Percentiles rank a stretch among this genome's conserved stretches.
Evolutionary conservation across 2,888 invertebrate genomes (phyloP).

Genomic region (Brachyopa scutellaris): DNA sequence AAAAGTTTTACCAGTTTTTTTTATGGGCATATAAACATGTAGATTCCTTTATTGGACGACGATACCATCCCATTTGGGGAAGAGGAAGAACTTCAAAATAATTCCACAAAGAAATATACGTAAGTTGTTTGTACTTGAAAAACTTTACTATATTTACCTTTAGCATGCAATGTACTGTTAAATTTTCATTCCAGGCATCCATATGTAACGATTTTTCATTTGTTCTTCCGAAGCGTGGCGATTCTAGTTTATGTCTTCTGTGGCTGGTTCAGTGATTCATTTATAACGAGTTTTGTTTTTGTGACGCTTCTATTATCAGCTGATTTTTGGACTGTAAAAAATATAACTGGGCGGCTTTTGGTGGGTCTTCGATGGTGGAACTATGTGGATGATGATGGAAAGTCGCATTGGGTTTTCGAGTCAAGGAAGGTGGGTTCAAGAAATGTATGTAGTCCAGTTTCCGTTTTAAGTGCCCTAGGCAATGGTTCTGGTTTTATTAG

Average conservation of each 20-base stretch:
- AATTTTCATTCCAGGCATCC: slow-evolving; percentile 88
- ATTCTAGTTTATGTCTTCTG: slow-evolving; percentile 95
- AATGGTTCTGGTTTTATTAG: neutral
- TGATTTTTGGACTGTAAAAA: slow-evolving; percentile 99
- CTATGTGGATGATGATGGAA: slow-evolving; percentile 98
- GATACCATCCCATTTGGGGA: slow-evolving; percentile 94
- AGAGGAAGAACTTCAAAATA: slow-evolving; percentile 85
- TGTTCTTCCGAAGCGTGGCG: slow-evolving; percentile 92
- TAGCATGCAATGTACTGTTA: slow-evolving; percentile 33
- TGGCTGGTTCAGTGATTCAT: slow-evolving; percentile 94
- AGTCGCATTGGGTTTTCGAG: slow-evolving; percentile 99
- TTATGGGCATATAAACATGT: neutral
- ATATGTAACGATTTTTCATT: slow-evolving; percentile 94
- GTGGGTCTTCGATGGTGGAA: slow-evolving; percentile 99
- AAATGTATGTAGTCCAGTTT: slow-evolving; percentile 20
- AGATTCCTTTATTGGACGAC: slow-evolving; percentile 93
- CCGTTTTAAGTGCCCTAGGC: neutral
- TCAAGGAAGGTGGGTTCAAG: slow-evolving; percentile 82
- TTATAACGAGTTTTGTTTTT: slow-evolving; percentile 97
- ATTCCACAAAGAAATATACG: slow-evolving; percentile 79
- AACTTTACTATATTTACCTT: slow-evolving; percentile 4
- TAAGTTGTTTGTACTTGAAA: slow-evolving; percentile 74
- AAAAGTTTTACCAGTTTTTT: too few relatives aligned
- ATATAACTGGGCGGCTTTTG: slow-evolving; percentile 91
- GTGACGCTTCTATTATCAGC: slow-evolving; percentile 95